Conservation (phyloP, 2,888 invertebrate species). For the Hirudinaria manillensis region DNA sequence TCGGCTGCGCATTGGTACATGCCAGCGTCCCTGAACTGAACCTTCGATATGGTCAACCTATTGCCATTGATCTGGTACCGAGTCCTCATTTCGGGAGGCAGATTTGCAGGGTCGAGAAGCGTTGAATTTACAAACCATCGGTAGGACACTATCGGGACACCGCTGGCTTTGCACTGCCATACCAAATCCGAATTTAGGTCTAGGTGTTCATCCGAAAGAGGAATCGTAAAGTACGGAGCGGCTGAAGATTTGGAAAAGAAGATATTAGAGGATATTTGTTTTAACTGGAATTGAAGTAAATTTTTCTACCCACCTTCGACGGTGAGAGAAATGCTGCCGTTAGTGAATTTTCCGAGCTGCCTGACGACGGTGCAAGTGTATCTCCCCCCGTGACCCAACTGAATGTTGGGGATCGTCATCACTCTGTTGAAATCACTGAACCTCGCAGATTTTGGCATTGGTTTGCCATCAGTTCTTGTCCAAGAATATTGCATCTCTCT, state of each 20-base stretch:
- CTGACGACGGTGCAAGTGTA: constrained; percentile 61
- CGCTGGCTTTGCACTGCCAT: constrained; percentile 49
- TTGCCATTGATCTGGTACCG: constrained; percentile 35
- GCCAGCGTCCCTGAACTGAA: constrained; percentile 67
- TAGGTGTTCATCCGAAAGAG: constrained; percentile 46
- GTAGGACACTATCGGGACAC: constrained; percentile 43
- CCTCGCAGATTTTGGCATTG: constrained; percentile 68
- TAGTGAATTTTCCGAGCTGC: constrained; percentile 56
- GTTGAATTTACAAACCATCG: constrained; percentile 47
- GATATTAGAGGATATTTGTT: background rate
- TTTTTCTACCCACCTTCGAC: constrained; percentile 35
- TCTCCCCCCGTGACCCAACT: constrained; percentile 72
- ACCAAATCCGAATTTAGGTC: constrained; percentile 45
- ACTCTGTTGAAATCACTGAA: constrained; percentile 76
- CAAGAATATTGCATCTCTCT: constrained; percentile 32
- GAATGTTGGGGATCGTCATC: constrained; percentile 75
- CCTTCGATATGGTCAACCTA: constrained; percentile 40
- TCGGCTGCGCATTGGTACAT: constrained; percentile 90
- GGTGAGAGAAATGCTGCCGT: constrained; percentile 34
- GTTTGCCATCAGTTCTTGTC: constrained; percentile 33
- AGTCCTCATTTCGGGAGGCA: constrained; percentile 22
- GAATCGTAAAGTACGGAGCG: constrained; percentile 47
- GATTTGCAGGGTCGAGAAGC: constrained; percentile 6
- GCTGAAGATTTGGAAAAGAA: constrained; percentile 40
- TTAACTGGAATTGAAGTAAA: background rate